Evolutionary conservation across 2,797 vertebrate genomes (phyloP), one percentile per base, ranked within the genome.

Genomic region (Clamator glandarius): DNA sequence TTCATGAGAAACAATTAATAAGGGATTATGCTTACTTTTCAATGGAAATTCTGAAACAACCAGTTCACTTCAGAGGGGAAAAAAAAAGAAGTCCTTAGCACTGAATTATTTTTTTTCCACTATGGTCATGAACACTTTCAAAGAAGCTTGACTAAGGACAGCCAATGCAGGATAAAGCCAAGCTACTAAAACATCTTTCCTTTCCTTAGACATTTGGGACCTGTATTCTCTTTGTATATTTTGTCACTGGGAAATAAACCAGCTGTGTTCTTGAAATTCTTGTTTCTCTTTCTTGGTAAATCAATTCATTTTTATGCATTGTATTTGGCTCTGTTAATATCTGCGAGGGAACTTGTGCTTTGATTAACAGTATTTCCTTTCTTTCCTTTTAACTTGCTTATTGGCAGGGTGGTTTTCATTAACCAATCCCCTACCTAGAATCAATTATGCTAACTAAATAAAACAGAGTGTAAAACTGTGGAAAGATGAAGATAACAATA

Each of bases 1-100:
- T 89, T 94, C 91, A 89, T 93, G 84, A 94, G 89, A 96, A 95
- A 95, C 36, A 93, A 87, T 76, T 90, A 96, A 96, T 67, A 94
- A 96, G 72, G 88, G 15, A 72, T 13, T 8, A n/a, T 68, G n/a
- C 25, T 93, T 92, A 75, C 21, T 88, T 94, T 92, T 86, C 68
- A 73, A 50, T 90, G 89, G 92, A 95, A 95, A 92, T 91, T 95
- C 77, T 93, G 67, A 89, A 94, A 86, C 36, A 75, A 90, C 15
- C 31, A 59, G 35, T 70, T 93, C 62, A 76, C 31, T 83, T 75
- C 19, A 64, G 50, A 24, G 1, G 55, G 74, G 41, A 63, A 33
- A 57, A 62, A 29, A 57, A 62, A 29, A 39, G 3, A 41, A 68
- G 6, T 14, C 35, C 36, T 95, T 62, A 57, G n/a, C 19, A 35